Percentiles rank a stretch among this genome's conserved stretches.
Conservation (phyloP, 2,797 vertebrate species). For the Rhinophrynus dorsalis region DNA sequence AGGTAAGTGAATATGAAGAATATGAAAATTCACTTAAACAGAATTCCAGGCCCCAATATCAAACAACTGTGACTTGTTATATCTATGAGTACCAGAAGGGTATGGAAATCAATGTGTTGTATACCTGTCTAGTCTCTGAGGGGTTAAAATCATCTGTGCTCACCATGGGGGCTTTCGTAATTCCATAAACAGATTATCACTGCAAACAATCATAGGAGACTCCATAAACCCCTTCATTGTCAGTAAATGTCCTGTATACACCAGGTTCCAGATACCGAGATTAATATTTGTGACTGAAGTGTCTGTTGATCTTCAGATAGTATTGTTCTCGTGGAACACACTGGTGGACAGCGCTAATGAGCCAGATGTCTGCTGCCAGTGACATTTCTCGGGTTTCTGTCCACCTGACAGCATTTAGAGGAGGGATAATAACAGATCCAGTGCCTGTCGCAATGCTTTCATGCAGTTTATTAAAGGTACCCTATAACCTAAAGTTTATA, state of each 20-base stretch:
- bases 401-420: neutral
- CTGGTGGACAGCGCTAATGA: constrained; percentile 2
- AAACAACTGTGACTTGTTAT: too few species aligned
- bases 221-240: neutral
- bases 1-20: too few species aligned
- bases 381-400: constrained; percentile 8
- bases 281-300: constrained; percentile 23
- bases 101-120: too few species aligned
- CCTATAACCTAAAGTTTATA: too few species aligned
- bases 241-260: neutral
- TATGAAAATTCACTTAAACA: too few species aligned
- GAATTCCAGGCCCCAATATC: too few species aligned
- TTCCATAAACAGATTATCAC: neutral
- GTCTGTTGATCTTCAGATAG: constrained; percentile 13
- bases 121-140: too few species aligned
- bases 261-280: neutral
- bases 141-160: too few species aligned
- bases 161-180: neutral
- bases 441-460: neutral
- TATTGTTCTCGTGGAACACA: neutral
- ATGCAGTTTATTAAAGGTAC: too few species aligned
- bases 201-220: neutral
- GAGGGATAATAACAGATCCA: constrained; percentile 21
- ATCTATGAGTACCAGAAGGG: too few species aligned
- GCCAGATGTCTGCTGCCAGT: constrained; percentile 15